Base-by-base conservation (phyloP, 2,797 vertebrate genomes). In the Gymnoscopelus microlampas region DNA sequence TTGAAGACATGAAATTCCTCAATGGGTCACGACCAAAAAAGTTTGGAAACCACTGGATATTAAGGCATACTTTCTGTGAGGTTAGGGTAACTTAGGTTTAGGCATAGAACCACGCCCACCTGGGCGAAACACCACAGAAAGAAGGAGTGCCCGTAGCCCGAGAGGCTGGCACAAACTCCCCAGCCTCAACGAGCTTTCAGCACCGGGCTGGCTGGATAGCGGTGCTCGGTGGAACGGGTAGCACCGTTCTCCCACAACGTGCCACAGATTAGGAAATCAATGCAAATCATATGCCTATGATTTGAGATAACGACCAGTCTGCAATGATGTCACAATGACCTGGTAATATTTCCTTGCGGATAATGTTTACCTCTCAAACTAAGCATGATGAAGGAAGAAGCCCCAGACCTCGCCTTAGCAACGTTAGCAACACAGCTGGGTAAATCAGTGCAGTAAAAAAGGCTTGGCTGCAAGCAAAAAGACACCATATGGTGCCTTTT, bases 351-450 rank as follows among this genome's bases (percentile, higher is more conserved):
- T 47, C 7, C 1, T 24, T 39, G 29, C 4, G 2, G 32, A 11
- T 39, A 51, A 63, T n/a, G 60, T 70, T 62, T 51, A 47, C 14
- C 66, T 56, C 50, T 14, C 56, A 39, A 70, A 66, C 73, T 35
- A 19, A 24, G 48, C 71, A 77, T 55, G 77, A 60, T 54, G 77
- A 79, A 87, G 79, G 83, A 84, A 80, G 78, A 69, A 86, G 71
- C 82, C 70, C 68, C 75, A 81, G 83, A 91, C 87, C 89, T 92
- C 90, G 90, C 88, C 91, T 91, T 77, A 76, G 91, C 91, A 89
- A 80, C 57, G 85, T 84, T 91, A 91, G 88, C 90, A 73, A 64
- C 50, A 68, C 76, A 59, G n/a, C 63, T 55, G 57, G 73, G 61
- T 79, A 77, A 79, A 66, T 60, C 71, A 53, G 85, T 72, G 88